phyloP scores from a whole-genome alignment of 2,797 vertebrate genomes.

The Cossypha dichroa region DNA sequence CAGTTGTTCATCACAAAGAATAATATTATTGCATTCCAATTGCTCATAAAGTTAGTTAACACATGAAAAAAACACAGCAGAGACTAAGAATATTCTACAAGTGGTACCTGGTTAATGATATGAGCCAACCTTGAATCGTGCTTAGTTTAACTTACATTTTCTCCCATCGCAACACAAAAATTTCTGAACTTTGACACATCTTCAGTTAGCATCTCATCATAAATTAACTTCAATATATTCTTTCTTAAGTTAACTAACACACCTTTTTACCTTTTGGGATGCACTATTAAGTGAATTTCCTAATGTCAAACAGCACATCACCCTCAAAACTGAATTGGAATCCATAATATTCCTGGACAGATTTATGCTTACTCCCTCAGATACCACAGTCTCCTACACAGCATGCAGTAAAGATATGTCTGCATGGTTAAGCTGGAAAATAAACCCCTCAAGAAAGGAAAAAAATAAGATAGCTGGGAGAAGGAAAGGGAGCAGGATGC shows the following conservation, averaged over 20 bases:
- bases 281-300: neutral
- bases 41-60: neutral
- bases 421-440: neutral
- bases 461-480: constrained; percentile 12
- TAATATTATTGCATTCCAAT: neutral
- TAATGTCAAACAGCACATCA: neutral
- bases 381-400: neutral
- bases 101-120: neutral
- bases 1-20: neutral
- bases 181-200: neutral
- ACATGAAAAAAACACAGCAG: neutral
- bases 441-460: constrained; percentile 28
- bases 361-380: neutral
- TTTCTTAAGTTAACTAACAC: neutral
- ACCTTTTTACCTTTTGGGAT: neutral
- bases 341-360: neutral
- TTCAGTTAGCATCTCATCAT: neutral
- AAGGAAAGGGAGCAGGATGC: neutral
- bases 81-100: neutral
- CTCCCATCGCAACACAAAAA: neutral
- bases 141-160: neutral
- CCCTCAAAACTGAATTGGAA: neutral
- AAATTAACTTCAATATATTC: neutral
- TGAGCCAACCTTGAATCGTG: neutral
- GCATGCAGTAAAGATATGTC: neutral